Evolutionary conservation across 2,888 invertebrate genomes (phyloP), one percentile per base, ranked within the genome.

Genomic region (Scaptomyza polygonia): DNA sequence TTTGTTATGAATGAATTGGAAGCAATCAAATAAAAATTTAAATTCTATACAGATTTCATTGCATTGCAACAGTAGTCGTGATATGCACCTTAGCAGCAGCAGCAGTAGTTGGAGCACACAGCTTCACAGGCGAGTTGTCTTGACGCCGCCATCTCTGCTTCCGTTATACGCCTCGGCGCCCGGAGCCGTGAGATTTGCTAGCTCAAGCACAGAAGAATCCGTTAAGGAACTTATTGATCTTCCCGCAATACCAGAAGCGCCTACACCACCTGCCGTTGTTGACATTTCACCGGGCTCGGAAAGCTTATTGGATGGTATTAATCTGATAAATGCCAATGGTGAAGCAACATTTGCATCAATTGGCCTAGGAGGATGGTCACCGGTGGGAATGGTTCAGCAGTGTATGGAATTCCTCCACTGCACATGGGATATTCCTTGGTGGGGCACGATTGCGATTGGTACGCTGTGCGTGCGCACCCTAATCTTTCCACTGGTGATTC

Each of bases 341-440:
- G 98, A 98, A 89, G 95, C 96, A 0, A 94, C 96, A 0, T 94
- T 98, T 83, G 93, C 94, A 0, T 96, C 96, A 59, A 90, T 97
- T 47, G 98, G 98, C 0, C 93, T 98, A 18, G 97, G 96, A 2
- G 95, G 96, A 27, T 96, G 95, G 94, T 92, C 93, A 14, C 98
- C 98, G 0, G 93, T 95, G 0, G 98, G 98, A 0, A 90, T 97
- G 5, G 93, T 97, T 12, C 97, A 98, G 90, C 93, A 94, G 45
- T 93, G 94, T 68, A 92, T 99, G 81, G 98, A 99, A 91, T 95
- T 93, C 84, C 79, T 98, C 39, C 99, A 99, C 89, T 93, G 96
- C n/a, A 92, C 93, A 0, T 91, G 94, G 11, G 97, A 96, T 78
- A 73, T 99, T 11, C 99, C 99, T 0, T 99, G 99, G 99, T 99